Conservation (phyloP, 2,888 invertebrate genomes). For the Orchesella flavescens region DNA sequence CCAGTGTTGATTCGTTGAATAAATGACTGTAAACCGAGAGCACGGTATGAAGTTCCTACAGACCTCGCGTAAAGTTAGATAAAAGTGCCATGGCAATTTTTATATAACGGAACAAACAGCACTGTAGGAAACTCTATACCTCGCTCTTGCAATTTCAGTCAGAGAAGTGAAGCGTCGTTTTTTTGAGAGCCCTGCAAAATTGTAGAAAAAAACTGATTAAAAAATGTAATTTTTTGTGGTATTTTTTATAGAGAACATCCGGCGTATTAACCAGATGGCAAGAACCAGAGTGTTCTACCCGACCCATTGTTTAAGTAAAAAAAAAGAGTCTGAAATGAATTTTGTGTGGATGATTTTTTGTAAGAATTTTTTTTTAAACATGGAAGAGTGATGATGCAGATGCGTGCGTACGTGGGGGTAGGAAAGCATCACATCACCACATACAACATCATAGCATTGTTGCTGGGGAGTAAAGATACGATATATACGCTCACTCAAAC, state of each 20-base stretch:
- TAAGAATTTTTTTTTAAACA: slow-evolving; percentile 31
- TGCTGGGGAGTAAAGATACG: neutral
- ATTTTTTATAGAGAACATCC: slow-evolving; percentile 8
- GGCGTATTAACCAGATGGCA: slow-evolving; percentile 10
- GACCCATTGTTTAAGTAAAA: neutral
- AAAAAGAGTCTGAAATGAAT: neutral
- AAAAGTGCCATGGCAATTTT: neutral
- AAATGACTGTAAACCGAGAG: slow-evolving; percentile 29
- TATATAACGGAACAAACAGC: neutral
- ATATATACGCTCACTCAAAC: neutral
- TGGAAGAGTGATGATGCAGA: slow-evolving; percentile 22
- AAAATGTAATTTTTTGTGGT: neutral
- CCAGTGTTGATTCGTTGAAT: neutral
- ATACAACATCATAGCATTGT: neutral
- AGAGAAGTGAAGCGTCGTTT: too few relatives aligned
- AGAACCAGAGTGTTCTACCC: neutral
- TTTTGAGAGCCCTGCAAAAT: neutral
- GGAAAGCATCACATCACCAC: neutral
- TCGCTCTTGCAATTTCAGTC: slow-evolving; percentile 29
- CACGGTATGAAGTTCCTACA: slow-evolving; percentile 66
- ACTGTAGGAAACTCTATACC: slow-evolving; percentile 54
- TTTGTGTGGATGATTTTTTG: slow-evolving; percentile 8
- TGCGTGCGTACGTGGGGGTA: slow-evolving; percentile 28
- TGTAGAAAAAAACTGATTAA: neutral
- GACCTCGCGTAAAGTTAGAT: neutral